Conservation (phyloP, 2,113 vertebrate genomes). For the Oryzias celebensis region DNA sequence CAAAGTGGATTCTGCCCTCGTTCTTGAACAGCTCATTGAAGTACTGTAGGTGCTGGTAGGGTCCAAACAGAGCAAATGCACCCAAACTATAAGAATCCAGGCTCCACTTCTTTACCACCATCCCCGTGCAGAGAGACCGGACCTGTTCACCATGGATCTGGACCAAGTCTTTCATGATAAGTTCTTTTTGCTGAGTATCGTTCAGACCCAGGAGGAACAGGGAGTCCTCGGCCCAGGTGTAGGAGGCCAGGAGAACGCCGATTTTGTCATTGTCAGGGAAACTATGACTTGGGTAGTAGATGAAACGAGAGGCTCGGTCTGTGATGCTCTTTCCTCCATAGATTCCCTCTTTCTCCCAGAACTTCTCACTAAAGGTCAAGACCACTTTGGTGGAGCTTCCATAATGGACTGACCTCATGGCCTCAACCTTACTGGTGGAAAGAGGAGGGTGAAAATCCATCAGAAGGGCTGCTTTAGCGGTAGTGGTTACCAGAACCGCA, state of each 20-base stretch:
- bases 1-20: slow-evolving; percentile 75
- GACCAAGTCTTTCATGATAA: slow-evolving; percentile 69
- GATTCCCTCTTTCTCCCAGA: slow-evolving; percentile 74
- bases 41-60: slow-evolving; percentile 63
- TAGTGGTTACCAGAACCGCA: slow-evolving; percentile 66
- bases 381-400: slow-evolving; percentile 70
- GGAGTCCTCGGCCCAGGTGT: slow-evolving; percentile 71
- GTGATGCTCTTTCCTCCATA: slow-evolving; percentile 69
- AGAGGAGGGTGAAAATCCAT: slow-evolving; percentile 70
- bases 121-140: slow-evolving; percentile 44
- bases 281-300: slow-evolving; percentile 81
- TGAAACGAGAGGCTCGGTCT: slow-evolving; percentile 70
- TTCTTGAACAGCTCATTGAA: slow-evolving; percentile 57
- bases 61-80: slow-evolving; percentile 68
- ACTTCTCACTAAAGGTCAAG: slow-evolving; percentile 73
- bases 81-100: slow-evolving; percentile 69
- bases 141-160: slow-evolving; percentile 64
- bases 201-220: slow-evolving; percentile 65
- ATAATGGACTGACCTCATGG: slow-evolving; percentile 76
- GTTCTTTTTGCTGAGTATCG: slow-evolving; percentile 33
- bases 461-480: slow-evolving; percentile 74
- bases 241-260: slow-evolving; percentile 76
- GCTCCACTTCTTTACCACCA: slow-evolving; percentile 76
- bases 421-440: slow-evolving; percentile 55
- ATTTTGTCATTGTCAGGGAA: slow-evolving; percentile 13